Evolutionary conservation across 2,797 vertebrate species (phyloP).

Genomic region (Monodelphis domestica): DNA sequence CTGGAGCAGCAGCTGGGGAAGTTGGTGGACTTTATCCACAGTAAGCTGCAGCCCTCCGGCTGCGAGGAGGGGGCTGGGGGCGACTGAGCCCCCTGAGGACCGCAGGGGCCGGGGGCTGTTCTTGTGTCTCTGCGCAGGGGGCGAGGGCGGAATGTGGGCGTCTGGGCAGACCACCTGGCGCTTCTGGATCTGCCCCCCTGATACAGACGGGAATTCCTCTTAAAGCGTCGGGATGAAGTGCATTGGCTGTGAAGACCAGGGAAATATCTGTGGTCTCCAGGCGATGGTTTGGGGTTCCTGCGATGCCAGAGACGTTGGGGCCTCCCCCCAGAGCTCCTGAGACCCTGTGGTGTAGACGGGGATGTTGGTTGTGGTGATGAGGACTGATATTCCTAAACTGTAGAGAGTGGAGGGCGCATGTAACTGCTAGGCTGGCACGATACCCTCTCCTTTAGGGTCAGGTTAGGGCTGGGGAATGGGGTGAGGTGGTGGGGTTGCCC

Average conservation of each 20-base stretch:
- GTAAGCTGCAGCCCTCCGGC: slow-evolving; percentile 34
- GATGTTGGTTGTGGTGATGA: background rate
- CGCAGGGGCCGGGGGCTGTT: rapidly evolving
- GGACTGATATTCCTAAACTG: background rate
- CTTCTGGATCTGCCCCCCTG: background rate
- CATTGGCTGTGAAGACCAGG: background rate
- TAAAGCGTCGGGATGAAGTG: background rate
- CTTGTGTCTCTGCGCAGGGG: background rate
- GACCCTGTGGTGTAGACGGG: background rate
- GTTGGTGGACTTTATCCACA: slow-evolving; percentile 75
- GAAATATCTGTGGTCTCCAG: background rate
- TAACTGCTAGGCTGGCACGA: background rate
- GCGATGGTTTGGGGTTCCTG: background rate
- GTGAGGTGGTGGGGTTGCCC: background rate
- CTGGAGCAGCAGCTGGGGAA: slow-evolving; percentile 87
- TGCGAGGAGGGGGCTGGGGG: background rate
- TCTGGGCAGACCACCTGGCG: background rate
- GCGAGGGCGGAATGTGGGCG: background rate
- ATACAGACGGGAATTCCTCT: background rate
- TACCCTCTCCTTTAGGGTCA: background rate
- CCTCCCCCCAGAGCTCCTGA: background rate
- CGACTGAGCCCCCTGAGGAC: background rate
- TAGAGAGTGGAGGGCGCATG: background rate
- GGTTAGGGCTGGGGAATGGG: background rate
- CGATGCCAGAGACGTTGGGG: background rate